Base-by-base conservation (phyloP, 2,797 vertebrate genomes). In the Ibycter americanus region DNA sequence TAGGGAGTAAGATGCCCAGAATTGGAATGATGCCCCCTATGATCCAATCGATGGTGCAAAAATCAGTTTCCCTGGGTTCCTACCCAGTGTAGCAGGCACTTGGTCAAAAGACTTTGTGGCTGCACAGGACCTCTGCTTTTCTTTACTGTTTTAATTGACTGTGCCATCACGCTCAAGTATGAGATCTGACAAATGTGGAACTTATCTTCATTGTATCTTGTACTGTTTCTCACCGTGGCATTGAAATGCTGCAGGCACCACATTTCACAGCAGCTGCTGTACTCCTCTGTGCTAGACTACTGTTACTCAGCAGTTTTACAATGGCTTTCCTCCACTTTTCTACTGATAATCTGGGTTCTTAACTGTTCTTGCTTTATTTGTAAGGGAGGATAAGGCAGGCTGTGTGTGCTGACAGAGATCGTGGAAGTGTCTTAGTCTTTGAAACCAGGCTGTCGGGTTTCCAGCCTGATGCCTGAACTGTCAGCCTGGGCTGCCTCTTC, bases 251-350 rank as follows among this genome's bases (percentile, higher is more conserved):
- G 46, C 67, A 20, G 59, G 79, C 66, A n/a, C 36, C 10, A 25
- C 11, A 0, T 70, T 83, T 32, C 47, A 2, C 42, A 23, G 73
- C 84, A 91, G 62, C 82, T 81, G 40, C 81, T 44, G 0, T 21
- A 0, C 34, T 73, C 51, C 76, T 27, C 29, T 32, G 2, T 29
- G 1, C 15, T 32, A 0, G 6, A 9, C 58, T 4, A 0, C 32
- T 18, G 20, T 38, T 12, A 21, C 29, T 58, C 76, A 32, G 47
- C 22, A 54, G 17, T 14, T 87, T 12, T 2, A 10, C 52, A 40
- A 21, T 0, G 5, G 2, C 32, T 71, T 46, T 54, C 12, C 36
- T 83, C 32, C 42, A 44, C 42, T 44, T 44, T 44, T 18, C 42
- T 44, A 18, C 42, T 44, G 42, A 44, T 18, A 44, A 44, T 19